Percentiles rank a stretch among this genome's conserved stretches.
phyloP scores from a whole-genome alignment of 2,113 vertebrate genomes.

The Phrynosoma platyrhinos region DNA sequence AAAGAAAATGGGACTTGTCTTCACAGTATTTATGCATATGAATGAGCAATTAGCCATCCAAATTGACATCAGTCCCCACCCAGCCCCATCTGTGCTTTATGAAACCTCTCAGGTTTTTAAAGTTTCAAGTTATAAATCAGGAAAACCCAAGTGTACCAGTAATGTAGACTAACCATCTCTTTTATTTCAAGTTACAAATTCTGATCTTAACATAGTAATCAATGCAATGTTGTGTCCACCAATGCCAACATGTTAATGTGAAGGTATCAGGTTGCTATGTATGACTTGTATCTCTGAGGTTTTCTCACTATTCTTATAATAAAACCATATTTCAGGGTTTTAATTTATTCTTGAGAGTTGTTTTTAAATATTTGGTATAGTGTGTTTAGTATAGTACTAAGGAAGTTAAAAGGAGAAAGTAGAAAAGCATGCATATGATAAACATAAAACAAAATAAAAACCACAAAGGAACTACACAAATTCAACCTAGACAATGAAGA shows the following conservation, averaged over 20 bases:
- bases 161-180: neutral
- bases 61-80: neutral
- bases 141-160: neutral
- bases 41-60: neutral
- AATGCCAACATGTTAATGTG: constrained; percentile 44
- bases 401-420: too few relatives aligned
- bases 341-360: constrained; percentile 39
- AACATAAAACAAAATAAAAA: too few relatives aligned
- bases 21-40: neutral
- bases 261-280: constrained; percentile 51
- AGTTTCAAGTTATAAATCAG: neutral
- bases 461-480: too few relatives aligned
- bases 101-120: constrained; percentile 9
- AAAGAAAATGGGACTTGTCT: neutral
- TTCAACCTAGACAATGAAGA: too few relatives aligned
- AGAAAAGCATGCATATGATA: too few relatives aligned
- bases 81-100: neutral
- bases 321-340: constrained; percentile 73
- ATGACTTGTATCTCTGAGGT: constrained; percentile 67
- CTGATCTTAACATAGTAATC: constrained; percentile 43
- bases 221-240: constrained; percentile 51
- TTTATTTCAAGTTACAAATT: constrained; percentile 52
- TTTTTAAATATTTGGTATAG: constrained; percentile 37
- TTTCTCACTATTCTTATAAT: constrained; percentile 73
- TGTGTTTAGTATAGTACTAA: too few relatives aligned